Evolutionary conservation across 64 coral and sea anemone genomes (phyloP).

Genomic region (Exaiptasia diaphana): DNA sequence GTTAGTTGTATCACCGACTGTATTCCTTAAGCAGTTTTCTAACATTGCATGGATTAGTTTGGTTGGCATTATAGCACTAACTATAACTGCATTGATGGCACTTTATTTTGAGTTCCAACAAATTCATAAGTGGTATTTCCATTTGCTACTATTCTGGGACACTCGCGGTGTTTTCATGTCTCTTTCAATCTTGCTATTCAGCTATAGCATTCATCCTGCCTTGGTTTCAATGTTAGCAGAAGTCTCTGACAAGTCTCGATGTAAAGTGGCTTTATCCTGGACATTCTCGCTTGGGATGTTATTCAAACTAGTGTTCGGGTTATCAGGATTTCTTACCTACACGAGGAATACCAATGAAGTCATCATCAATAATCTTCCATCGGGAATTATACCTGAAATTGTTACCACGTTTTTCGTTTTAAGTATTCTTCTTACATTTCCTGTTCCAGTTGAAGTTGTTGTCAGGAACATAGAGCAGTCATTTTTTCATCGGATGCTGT

Average conservation of each 20-base stretch:
- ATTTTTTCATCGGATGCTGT: not conserved
- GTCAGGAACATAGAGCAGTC: constrained; percentile 14
- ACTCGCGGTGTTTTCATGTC: constrained; percentile 7
- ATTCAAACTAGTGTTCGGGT: constrained; percentile 14
- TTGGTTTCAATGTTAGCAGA: not conserved
- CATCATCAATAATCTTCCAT: constrained; percentile 20
- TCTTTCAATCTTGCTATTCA: constrained; percentile 18
- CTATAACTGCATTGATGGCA: not conserved
- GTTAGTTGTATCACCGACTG: constrained; percentile 9
- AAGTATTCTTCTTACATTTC: constrained; percentile 5
- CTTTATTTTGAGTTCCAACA: not conserved
- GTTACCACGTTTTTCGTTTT: not conserved
- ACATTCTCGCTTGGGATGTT: not conserved
- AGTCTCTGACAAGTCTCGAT: constrained; percentile 22
- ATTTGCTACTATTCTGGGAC: constrained; percentile 33
- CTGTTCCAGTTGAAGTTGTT: constrained; percentile 6
- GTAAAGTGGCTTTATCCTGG: not conserved
- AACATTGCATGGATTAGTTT: constrained; percentile 42
- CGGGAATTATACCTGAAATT: not conserved
- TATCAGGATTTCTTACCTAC: constrained; percentile 34
- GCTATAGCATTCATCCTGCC: not conserved
- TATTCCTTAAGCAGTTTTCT: constrained; percentile 16
- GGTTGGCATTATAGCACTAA: constrained; percentile 3
- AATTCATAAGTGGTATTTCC: not conserved
- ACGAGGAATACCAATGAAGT: constrained; percentile 22